Evolutionary conservation across 2,797 vertebrate genomes (phyloP), one percentile per base, ranked within the genome.

Genomic region (Siniperca undulata): DNA sequence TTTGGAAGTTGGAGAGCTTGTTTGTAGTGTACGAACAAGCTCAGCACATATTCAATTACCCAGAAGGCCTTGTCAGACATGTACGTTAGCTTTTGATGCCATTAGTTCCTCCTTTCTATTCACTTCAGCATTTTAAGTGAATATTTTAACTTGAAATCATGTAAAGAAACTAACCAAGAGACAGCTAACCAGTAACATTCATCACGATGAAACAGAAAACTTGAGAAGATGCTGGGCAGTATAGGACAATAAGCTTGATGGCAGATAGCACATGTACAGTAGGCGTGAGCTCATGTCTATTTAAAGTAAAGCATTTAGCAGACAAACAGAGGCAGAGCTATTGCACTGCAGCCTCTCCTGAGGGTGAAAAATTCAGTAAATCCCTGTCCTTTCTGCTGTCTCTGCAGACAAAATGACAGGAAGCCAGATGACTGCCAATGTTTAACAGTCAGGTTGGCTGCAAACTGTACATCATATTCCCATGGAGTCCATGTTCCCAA

Each of bases 31-130:
- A 38, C 3, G 7, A 76, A 70, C 71, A 34, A 77, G 30, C 74
- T 78, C 82, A 48, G 84, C 72, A 71, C 48, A 67, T 89, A 83
- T 75, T 77, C 52, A 58, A 68, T 87, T 77, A 79, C 77, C 80
- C 74, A 40, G 0, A 34, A 78, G 84, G 53, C 58, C 14, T 12
- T 6, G 36, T 40, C 24, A 17, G 56, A 55, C 53, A 50, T 22
- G 24, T 40, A 19, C 13, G 38, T 70, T 30, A 13, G 52, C 71
- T 44, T 78, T 22, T 24, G 38, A 52, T 60, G 24, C 42, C n/a
- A 22, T 50, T 62, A 34, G 42, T 30, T 55, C 74, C 17, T 42
- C 19, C 36, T 24, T 19, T 50, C 66, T 71, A 2, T 22, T 20
- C 50, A 52, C 20, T 20, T 50, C 2, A 20, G 48, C 7, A 44